Base-by-base conservation (phyloP, 1,140 invertebrate genomes). In the Halotydeus destructor region DNA sequence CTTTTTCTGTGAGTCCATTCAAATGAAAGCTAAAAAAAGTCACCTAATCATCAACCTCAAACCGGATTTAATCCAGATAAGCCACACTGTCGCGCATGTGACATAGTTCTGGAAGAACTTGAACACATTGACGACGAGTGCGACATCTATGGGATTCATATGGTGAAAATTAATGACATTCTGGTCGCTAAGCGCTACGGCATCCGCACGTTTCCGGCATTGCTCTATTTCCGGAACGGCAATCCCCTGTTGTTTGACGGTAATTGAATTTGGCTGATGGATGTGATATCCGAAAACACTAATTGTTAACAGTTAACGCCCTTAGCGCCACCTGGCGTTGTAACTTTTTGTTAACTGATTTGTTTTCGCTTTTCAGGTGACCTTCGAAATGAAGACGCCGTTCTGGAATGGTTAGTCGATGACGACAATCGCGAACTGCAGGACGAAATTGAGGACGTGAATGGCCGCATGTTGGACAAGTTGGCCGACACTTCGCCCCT, bases 101-200 rank as follows among this genome's bases (percentile, higher is more conserved):
- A 89, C 55, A 73, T 80, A 55, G 84, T 86, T 52, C 62, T 91
- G 18, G 78, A 83, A 54, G 81, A 79, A 44, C 57, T 91, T 41
- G 85, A 89, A 59, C 74, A 76, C 43, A 80, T 91, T 48, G 84
- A 89, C 55, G 83, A 89, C 54, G 83, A 91, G 56, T 83, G 79
- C 55, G 84, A 89, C 56, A 72, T 82, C 0, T 89, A 81, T 58
- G 84, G 84, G 27, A 89, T 91, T 51, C 81, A 88, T 52, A 74
- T 93, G 71, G 85, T 93, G 0, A 83, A 86, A 58, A 86, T 91
- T 53, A 79, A 84, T 58, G 85, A 91, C 63, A 75, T 78, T 0
- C 78, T 82, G 54, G 56, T 89, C 41, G 51, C 55, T 2, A 55
- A 53, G 43, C 69, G 83, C 46, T 89, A 89, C 62, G 86, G 83